phyloP scores from a whole-genome alignment of 2,113 vertebrate species.

The Hemiprocne comata region DNA sequence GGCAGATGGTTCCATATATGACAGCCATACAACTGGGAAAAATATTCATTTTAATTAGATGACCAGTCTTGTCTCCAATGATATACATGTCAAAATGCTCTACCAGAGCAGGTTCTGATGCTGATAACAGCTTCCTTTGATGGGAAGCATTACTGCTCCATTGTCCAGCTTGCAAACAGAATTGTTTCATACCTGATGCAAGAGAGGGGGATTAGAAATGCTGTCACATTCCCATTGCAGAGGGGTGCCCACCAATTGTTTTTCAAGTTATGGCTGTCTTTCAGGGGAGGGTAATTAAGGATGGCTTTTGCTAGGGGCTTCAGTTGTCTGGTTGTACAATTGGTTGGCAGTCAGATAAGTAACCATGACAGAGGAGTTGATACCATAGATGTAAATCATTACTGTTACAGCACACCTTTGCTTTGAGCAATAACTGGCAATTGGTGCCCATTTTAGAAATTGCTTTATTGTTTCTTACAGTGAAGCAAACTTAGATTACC shows the following conservation, averaged over 20 bases:
- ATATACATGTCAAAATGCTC: neutral
- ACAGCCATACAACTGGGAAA: neutral
- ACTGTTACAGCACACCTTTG: neutral
- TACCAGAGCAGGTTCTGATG: neutral
- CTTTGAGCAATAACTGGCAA: neutral
- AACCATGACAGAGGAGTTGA: fast-evolving
- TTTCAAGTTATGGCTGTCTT: neutral
- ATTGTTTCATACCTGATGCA: neutral
- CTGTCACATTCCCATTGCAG: neutral
- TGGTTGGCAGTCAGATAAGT: neutral
- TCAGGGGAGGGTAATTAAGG: neutral
- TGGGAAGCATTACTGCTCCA: neutral
- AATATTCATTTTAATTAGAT: neutral
- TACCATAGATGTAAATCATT: neutral
- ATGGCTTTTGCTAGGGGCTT: neutral
- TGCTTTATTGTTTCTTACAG: neutral
- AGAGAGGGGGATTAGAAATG: neutral
- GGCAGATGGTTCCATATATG: neutral
- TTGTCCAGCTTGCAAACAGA: neutral
- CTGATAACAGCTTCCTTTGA: neutral
- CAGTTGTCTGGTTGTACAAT: neutral
- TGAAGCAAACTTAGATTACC: neutral
- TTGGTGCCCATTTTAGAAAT: neutral
- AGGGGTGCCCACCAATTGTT: fast-evolving
- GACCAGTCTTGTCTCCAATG: neutral